phyloP scores from a whole-genome alignment of 2,113 vertebrate species.

The Callospermophilus lateralis region DNA sequence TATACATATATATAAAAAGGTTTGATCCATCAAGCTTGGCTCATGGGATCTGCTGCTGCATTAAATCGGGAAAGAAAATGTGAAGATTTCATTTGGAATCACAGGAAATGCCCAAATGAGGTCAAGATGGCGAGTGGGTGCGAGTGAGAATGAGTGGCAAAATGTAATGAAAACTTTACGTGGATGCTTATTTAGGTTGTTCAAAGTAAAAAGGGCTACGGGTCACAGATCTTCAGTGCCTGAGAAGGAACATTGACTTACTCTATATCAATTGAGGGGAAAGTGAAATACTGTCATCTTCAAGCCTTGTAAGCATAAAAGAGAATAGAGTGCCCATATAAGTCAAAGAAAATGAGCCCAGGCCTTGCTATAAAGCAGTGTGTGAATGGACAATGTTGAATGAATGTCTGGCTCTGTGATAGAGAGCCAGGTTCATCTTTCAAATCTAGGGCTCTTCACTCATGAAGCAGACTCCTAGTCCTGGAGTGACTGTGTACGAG shows the following conservation, averaged over 20 bases:
- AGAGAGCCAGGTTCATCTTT: constrained; percentile 94
- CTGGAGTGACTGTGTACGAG: constrained; percentile 95
- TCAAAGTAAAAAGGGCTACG: constrained; percentile 93
- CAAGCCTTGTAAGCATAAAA: constrained; percentile 93
- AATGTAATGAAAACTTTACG: constrained; percentile 97
- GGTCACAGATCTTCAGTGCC: constrained; percentile 94
- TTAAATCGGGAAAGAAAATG: constrained; percentile 98
- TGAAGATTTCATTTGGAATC: constrained; percentile 99
- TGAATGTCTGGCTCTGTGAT: constrained; percentile 95
- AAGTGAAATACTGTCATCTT: constrained; percentile 92
- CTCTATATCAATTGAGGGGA: constrained; percentile 88
- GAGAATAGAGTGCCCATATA: constrained; percentile 87
- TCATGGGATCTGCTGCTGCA: constrained; percentile 99
- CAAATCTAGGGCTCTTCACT: constrained; percentile 90
- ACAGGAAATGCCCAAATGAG: constrained; percentile 98
- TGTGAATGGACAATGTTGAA: constrained; percentile 95
- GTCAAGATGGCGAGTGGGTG: constrained; percentile 99
- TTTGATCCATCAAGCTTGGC: constrained; percentile 99
- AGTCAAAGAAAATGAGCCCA: constrained; percentile 91
- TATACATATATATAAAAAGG: constrained; percentile 90
- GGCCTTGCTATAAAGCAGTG: constrained; percentile 95
- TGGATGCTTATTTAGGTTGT: constrained; percentile 97
- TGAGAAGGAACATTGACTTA: constrained; percentile 90
- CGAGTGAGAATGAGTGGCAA: constrained; percentile 99
- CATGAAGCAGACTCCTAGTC: constrained; percentile 90